Evolutionary conservation across 2,888 invertebrate species (phyloP), one percentile per base, ranked within the genome.

Genomic region (Drosophila acutilabella): DNA sequence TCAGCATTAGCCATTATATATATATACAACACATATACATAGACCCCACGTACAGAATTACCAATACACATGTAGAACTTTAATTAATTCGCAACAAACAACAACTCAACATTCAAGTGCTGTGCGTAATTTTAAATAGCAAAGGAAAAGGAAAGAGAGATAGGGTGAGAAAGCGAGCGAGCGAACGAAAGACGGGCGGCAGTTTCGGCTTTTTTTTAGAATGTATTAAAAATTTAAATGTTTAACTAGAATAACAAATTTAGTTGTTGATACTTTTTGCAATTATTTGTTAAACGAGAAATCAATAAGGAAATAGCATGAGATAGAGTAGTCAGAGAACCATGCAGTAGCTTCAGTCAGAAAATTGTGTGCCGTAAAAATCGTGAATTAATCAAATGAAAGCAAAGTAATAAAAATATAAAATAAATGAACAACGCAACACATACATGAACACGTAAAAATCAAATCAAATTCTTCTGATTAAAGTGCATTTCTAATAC

Each of bases 231-330:
- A 81, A 74, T 81, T 69, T 76, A 88, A 85, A 89, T 75, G 83
- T 85, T 85, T 81, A 85, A 89, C 82, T 85, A 85, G 85, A 89
- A 85, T 85, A 86, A 86, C 89, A 89, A 89, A 89, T 86, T 89
- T 85, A 86, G 85, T 89, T 86, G 85, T 86, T 86, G 89, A 86
- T 88, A 88, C 83, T 89, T 86, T 76, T 88, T 84, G 77, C 82
- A 89, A 88, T 85, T 85, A 87, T 82, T 89, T 89, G 85, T 85
- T 85, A 70, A 85, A 74, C 83, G 71, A 79, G 68, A 66, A 66
- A 41, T 41, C 18, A 38, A 45, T 23, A 56, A 51, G 48, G 18
- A 50, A 8, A 18, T 20, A 53, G 30, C 48, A 10, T 33, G 20
- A 53, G 33, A 45, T 20, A 53, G 13, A 64, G 16, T 30, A 69